Base-by-base conservation (phyloP, 2,797 vertebrate species). In the Babyrousa celebensis region DNA sequence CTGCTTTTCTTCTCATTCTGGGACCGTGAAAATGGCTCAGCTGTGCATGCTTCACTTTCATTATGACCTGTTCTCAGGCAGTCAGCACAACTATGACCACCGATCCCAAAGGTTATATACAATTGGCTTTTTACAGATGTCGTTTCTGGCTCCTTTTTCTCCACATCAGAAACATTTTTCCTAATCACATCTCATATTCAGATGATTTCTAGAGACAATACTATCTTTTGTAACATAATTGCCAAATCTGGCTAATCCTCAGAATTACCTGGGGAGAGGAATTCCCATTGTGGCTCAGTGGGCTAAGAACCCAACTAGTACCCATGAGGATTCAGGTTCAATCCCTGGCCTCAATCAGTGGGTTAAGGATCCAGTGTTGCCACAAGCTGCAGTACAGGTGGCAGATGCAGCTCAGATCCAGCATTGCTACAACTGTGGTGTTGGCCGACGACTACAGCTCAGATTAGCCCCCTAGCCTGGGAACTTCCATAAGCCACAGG, bases 1-100 rank as follows among this genome's bases (percentile, higher is more conserved):
- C 58, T 62, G 62, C 83, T 96, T 80, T 74, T 65, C 48, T 95
- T 91, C 80, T 85, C 94, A 95, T 71, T 78, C 92, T 27, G 88
- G 60, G 84, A 40, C 70, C 79, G n/a, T 71, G 60, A 92, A 94
- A 85, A 89, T 29, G 70, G 84, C 84, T 96, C 90, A 96, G 87
- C 65, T 70, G 84, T 62, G 54, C 77, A 70, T 71, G 89, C 70
- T 79, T 79, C 43, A 43, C 86, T 95, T 79, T 97, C 92, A 91
- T 88, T 78, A 91, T 10, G 58, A 52, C 52, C 85, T 89, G 54
- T 56, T 96, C 84, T 79, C 52, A 16, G 68, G 60, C 74, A 93
- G 70, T 92, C 65, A 89, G 79, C 79, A 71, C 65, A 96, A 52
- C n/a, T 10, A 52, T 62, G 78, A 92, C 80, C 82, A 62, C 5